A percentile compares a stretch with the other conserved stretches of the same genome.
Evolutionary conservation across 2,888 invertebrate species (phyloP).

Genomic region (Hoplodrina blanda): DNA sequence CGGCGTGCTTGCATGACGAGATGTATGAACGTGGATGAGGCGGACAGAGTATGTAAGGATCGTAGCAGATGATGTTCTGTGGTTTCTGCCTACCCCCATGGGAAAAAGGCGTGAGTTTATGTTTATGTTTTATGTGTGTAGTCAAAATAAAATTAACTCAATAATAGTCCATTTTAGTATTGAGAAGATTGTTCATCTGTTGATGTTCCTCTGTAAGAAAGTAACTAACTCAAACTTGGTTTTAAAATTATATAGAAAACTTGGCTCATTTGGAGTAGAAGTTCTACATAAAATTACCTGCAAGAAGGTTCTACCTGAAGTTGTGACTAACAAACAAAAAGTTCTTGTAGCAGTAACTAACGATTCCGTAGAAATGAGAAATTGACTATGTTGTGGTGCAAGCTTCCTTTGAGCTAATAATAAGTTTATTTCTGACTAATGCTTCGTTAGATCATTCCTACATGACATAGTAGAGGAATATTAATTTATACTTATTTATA

Average conservation of each 20-base stretch:
- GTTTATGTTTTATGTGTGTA: too few species aligned
- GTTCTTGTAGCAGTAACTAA: conserved; percentile 22
- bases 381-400: not conserved
- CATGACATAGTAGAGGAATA: not conserved
- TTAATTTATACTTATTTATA: too few species aligned
- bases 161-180: not conserved
- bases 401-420: not conserved
- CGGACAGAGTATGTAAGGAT: too few species aligned
- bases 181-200: not conserved
- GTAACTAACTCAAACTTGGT: conserved; percentile 10
- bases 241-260: conserved; percentile 30
- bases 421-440: not conserved
- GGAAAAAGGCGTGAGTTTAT: too few species aligned
- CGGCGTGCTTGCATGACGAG: too few species aligned
- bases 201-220: not conserved
- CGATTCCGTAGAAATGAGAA: conserved; percentile 14
- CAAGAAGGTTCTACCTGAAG: conserved; percentile 17
- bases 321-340: conserved; percentile 37
- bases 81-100: too few species aligned
- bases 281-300: conserved; percentile 29
- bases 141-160: too few species aligned
- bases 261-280: conserved; percentile 37
- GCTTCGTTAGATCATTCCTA: not conserved
- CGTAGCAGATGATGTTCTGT: too few species aligned
- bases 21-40: too few species aligned